phyloP scores from a whole-genome alignment of 2,888 invertebrate species.

The Iselma pallidipennis region DNA sequence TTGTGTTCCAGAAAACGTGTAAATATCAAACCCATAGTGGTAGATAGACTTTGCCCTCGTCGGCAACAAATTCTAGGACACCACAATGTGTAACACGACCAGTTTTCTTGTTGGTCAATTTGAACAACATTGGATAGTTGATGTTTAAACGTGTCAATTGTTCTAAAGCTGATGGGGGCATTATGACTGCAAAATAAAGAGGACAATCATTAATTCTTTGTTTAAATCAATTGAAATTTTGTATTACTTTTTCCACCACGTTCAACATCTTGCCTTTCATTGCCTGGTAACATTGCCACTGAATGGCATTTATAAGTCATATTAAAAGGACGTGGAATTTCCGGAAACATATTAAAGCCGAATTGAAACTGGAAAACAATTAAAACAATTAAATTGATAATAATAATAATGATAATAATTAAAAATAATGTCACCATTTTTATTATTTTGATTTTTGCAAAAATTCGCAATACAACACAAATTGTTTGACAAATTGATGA shows the following conservation, averaged over 20 bases:
- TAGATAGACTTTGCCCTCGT: slow-evolving; percentile 96
- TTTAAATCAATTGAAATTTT: not conserved
- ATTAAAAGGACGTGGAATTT: slow-evolving; percentile 78
- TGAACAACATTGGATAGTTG: slow-evolving; percentile 98
- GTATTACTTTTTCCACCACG: slow-evolving; percentile 93
- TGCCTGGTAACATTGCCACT: slow-evolving; percentile 93
- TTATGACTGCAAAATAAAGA: slow-evolving; percentile 76
- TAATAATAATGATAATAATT: no score
- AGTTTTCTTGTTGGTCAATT: slow-evolving; percentile 84
- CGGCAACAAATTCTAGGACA: slow-evolving; percentile 97
- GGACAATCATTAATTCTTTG: no score
- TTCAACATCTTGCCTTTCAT: slow-evolving; percentile 92
- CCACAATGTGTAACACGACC: slow-evolving; percentile 91
- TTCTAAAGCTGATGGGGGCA: slow-evolving; percentile 97
- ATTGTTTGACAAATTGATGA: not conserved
- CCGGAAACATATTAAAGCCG: slow-evolving; percentile 87
- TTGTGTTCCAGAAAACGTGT: no score
- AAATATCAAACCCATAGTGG: slow-evolving; percentile 87
- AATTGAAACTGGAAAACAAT: slow-evolving; percentile 69
- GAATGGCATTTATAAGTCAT: slow-evolving; percentile 90
- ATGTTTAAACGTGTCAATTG: slow-evolving; percentile 91
- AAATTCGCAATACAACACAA: not conserved
- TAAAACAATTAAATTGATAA: slow-evolving; percentile 1
- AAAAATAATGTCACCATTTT: slow-evolving; percentile 7
- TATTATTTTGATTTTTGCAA: not conserved